A percentile compares a stretch with the other conserved stretches of the same genome.
These are phyloP conservation scores for Copidosoma aretas DNA, from an alignment of 2,888 invertebrate species.

Conservation along the genomic window DNA sequence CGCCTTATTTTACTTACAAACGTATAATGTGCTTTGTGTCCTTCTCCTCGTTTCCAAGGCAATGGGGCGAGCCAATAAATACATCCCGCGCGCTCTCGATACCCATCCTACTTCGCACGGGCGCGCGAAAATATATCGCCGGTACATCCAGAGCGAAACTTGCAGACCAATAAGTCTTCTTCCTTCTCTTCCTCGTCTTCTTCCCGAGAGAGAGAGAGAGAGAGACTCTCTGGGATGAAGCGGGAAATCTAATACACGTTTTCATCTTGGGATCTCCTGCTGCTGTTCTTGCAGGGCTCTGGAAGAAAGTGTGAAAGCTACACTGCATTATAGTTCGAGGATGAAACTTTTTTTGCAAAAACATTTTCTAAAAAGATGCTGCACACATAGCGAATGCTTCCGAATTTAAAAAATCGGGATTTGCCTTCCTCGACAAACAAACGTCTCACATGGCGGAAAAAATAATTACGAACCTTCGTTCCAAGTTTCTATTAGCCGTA, in stretches of 20 bases:
- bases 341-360: too few relatives aligned
- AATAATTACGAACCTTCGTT: too few relatives aligned
- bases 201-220: slow-evolving; percentile 22
- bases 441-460: too few relatives aligned
- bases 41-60: slow-evolving; percentile 9
- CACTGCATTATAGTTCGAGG: too few relatives aligned
- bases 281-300: too few relatives aligned
- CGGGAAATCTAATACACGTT: slow-evolving; percentile 35
- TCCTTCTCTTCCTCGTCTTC: not conserved
- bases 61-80: slow-evolving; percentile 34
- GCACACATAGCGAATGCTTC: too few relatives aligned
- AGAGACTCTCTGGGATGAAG: slow-evolving; percentile 26
- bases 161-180: slow-evolving; percentile 30
- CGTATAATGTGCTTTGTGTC: not conserved
- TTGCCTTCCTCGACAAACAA: too few relatives aligned
- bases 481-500: too few relatives aligned
- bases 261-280: slow-evolving; percentile 11
- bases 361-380: too few relatives aligned
- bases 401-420: too few relatives aligned
- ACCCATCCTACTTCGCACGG: not conserved
- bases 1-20: not conserved
- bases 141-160: slow-evolving; percentile 29
- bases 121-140: slow-evolving; percentile 24
- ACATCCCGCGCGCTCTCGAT: slow-evolving; percentile 34
- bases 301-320: too few relatives aligned